phyloP scores from a whole-genome alignment of 2,113 vertebrate genomes.

The Arvicanthis niloticus region DNA sequence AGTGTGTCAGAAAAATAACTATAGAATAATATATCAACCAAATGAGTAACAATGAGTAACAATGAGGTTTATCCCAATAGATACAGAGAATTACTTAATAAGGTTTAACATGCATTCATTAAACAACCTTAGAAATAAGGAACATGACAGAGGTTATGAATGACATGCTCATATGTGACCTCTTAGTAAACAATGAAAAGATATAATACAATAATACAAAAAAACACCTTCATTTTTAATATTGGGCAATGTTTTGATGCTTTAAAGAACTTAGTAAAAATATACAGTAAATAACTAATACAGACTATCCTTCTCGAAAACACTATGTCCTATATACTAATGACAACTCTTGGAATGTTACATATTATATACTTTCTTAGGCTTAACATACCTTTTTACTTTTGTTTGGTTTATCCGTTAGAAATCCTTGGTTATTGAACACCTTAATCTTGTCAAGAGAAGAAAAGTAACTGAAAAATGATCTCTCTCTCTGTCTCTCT shows the following conservation, averaged over 20 bases:
- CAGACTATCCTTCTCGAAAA: not conserved
- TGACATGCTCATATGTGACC: not conserved
- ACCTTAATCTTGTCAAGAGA: not conserved
- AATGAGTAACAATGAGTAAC: not conserved
- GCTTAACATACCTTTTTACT: not conserved
- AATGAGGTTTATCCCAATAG: not conserved
- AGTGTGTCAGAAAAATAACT: not conserved
- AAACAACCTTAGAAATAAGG: not conserved
- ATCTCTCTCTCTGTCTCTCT: not conserved
- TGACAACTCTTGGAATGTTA: conserved; percentile 14
- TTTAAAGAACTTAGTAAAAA: not conserved
- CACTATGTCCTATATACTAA: not conserved
- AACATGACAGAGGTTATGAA: not conserved
- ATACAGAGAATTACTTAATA: not conserved
- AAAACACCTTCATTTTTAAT: not conserved
- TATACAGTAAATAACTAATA: not conserved
- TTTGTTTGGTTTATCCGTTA: not conserved
- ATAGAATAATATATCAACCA: not conserved
- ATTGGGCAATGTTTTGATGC: not conserved
- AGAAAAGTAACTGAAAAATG: not conserved
- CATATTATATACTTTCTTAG: not conserved
- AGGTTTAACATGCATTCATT: not conserved
- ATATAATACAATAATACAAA: too few relatives aligned
- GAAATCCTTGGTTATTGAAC: not conserved
- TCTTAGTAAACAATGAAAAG: not conserved